Evolutionary conservation across 1,140 invertebrate genomes (phyloP).

Genomic region (Drosophila baimaii): DNA sequence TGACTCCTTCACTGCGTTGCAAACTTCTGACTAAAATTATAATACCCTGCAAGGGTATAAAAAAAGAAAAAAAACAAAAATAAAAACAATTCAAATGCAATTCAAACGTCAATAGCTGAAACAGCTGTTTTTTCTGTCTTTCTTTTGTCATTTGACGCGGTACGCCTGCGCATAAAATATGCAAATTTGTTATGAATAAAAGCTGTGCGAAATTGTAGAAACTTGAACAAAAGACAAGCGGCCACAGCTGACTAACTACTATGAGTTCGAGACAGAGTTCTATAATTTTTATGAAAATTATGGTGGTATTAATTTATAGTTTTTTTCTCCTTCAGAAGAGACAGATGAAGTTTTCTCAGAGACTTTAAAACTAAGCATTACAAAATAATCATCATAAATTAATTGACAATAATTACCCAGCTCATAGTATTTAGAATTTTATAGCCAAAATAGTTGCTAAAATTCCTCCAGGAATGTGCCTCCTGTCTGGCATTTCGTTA

Average conservation of each 20-base stretch:
- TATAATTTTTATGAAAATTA: constrained; percentile 32
- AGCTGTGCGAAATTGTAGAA: constrained; percentile 41
- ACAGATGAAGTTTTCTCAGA: not conserved
- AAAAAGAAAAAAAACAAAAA: constrained; percentile 17
- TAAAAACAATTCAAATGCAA: constrained; percentile 33
- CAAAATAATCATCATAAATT: too few species aligned
- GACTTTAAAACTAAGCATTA: not conserved
- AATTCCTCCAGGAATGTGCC: not conserved
- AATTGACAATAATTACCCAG: not conserved
- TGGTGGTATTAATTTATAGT: constrained; percentile 1
- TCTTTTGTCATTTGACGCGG: constrained; percentile 12
- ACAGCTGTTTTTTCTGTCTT: constrained; percentile 51
- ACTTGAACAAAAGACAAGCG: constrained; percentile 35
- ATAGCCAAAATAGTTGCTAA: too few species aligned
- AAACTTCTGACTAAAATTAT: too few species aligned
- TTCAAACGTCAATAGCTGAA: constrained; percentile 34
- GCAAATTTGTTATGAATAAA: constrained; percentile 34
- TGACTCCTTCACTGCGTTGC: constrained; percentile 36
- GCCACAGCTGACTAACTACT: constrained; percentile 35
- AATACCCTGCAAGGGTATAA: constrained; percentile 16
- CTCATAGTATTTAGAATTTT: too few species aligned
- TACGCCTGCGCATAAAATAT: constrained; percentile 52
- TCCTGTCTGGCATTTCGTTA: not conserved
- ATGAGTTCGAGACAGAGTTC: constrained; percentile 15
- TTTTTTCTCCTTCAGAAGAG: not conserved